Conservation (phyloP, 2,888 invertebrate genomes). For the Podabrus alpinus region DNA sequence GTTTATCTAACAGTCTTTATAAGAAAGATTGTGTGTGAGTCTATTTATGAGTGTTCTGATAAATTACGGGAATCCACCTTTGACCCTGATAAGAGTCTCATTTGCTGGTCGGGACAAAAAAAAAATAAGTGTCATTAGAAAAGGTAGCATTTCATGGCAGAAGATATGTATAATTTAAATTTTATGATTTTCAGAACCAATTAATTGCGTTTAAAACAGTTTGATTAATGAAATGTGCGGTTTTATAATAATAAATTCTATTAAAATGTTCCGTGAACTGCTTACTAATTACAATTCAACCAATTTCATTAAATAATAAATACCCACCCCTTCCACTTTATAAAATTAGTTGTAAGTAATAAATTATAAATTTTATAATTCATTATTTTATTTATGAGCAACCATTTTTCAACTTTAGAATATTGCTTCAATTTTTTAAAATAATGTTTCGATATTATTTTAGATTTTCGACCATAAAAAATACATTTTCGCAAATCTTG, state of each 20-base stretch:
- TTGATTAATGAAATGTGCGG: background rate
- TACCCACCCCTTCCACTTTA: background rate
- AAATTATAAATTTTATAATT: background rate
- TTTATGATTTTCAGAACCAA: background rate
- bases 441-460: no score
- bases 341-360: background rate
- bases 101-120: no score
- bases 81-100: no score
- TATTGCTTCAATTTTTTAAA: no score
- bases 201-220: background rate
- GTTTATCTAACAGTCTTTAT: no score
- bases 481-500: no score
- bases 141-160: no score
- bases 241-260: background rate
- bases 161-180: background rate
- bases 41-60: no score
- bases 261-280: background rate
- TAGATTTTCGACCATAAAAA: no score
- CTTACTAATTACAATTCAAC: background rate
- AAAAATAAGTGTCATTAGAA: no score
- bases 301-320: background rate
- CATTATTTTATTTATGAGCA: background rate
- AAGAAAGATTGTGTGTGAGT: no score
- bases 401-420: background rate
- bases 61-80: no score